Percentiles rank a stretch among this genome's conserved stretches.
Evolutionary conservation across 2,797 vertebrate species (phyloP).

Genomic region (Trachurus trachurus): DNA sequence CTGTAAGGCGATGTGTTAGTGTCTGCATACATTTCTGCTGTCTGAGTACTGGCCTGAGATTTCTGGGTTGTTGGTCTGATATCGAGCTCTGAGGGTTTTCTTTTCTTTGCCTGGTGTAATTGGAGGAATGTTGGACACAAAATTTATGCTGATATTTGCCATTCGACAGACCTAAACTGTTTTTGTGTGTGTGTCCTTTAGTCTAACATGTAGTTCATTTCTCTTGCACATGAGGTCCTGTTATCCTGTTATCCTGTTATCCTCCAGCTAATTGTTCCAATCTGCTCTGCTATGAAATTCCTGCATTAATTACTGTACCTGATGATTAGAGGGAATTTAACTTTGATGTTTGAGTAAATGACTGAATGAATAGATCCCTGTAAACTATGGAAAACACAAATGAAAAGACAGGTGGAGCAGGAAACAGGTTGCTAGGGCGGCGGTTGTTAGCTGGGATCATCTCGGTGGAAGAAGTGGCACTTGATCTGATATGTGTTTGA

Average conservation of each 20-base stretch:
- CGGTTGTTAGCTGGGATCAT: background rate
- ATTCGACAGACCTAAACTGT: background rate
- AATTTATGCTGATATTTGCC: constrained; percentile 17
- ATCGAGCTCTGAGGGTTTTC: constrained; percentile 26
- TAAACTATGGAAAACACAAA: background rate
- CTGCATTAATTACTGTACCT: constrained; percentile 2
- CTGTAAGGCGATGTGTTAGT: constrained; percentile 76
- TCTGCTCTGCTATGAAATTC: background rate
- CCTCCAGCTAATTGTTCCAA: constrained; percentile 9
- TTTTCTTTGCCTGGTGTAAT: constrained; percentile 19
- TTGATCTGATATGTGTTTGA: constrained; percentile 11
- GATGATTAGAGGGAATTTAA: background rate
- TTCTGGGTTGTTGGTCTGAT: constrained; percentile 44
- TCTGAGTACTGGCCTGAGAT: constrained; percentile 63
- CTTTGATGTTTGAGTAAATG: constrained; percentile 3
- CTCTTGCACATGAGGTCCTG: background rate
- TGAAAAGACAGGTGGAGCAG: background rate
- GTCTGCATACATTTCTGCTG: constrained; percentile 80
- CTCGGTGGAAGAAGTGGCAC: constrained; percentile 2
- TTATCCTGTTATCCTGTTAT: background rate
- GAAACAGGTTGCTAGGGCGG: constrained; percentile 3
- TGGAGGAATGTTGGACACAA: constrained; percentile 4
- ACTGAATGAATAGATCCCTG: background rate
- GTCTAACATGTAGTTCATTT: background rate
- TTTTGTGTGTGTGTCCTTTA: background rate